phyloP scores from a whole-genome alignment of 2,888 invertebrate genomes.

The Polylopha cassiicola region DNA sequence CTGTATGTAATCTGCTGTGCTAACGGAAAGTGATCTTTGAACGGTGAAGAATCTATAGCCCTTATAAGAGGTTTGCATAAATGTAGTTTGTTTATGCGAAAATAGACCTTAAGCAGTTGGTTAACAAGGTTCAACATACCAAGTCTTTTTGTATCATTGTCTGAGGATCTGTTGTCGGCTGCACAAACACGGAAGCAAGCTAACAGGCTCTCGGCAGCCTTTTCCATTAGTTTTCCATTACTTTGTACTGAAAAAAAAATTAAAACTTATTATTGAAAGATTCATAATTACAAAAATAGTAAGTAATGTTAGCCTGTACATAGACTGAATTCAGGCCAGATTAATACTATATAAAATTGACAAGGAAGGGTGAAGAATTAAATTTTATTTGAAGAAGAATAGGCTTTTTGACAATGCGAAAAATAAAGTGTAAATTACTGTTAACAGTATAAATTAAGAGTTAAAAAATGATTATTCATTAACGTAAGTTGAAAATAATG shows the following conservation, averaged over 20 bases:
- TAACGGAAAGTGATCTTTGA: constrained; percentile 92
- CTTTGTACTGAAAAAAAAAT: constrained; percentile 56
- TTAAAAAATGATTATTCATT: no score
- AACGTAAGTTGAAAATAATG: no score
- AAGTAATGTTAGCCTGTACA: no score
- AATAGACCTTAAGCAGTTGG: constrained; percentile 96
- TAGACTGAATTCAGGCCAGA: no score
- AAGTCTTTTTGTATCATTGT: constrained; percentile 94
- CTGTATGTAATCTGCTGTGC: constrained; percentile 97
- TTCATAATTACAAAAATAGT: neutral
- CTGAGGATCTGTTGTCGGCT: constrained; percentile 93
- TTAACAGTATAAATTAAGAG: no score
- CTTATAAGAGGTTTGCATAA: constrained; percentile 95
- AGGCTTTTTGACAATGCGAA: no score
- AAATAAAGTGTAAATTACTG: no score
- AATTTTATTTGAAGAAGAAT: no score
- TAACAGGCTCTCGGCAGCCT: constrained; percentile 95
- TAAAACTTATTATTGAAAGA: neutral
- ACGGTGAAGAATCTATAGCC: constrained; percentile 95
- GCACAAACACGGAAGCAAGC: constrained; percentile 96
- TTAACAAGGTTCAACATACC: constrained; percentile 98
- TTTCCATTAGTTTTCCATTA: constrained; percentile 87
- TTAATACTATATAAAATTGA: no score
- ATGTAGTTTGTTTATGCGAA: constrained; percentile 92
- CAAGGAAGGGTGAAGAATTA: no score